A percentile compares a stretch with the other conserved stretches of the same genome.
Conservation (phyloP, 1,140 invertebrate genomes). For the Riptortus pedestris region DNA sequence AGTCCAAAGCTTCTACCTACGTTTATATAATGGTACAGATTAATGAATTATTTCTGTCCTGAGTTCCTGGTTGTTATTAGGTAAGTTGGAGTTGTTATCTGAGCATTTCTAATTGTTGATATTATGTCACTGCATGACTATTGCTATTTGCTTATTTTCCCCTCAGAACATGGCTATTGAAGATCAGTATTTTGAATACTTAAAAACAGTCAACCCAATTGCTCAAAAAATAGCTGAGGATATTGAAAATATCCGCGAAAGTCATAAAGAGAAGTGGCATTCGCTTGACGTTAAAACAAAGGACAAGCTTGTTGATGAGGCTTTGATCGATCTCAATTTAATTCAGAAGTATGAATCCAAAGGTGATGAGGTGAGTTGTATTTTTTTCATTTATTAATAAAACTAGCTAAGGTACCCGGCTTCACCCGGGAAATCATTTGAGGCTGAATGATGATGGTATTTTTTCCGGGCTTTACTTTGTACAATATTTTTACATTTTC, state of each 20-base stretch:
- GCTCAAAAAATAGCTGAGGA: slow-evolving; percentile 56
- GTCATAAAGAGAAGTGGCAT: slow-evolving; percentile 59
- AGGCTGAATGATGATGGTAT: too few species aligned
- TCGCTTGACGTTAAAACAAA: slow-evolving; percentile 53
- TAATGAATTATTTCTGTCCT: too few species aligned
- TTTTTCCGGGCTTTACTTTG: too few species aligned
- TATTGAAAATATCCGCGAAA: slow-evolving; percentile 51
- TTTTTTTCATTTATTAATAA: not conserved
- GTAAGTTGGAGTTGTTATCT: too few species aligned
- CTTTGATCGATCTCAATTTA: slow-evolving; percentile 62
- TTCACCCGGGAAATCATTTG: too few species aligned
- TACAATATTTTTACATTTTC: too few species aligned
- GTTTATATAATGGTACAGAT: too few species aligned
- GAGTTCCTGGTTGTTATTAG: too few species aligned
- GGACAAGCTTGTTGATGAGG: slow-evolving; percentile 61
- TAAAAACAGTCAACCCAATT: slow-evolving; percentile 54
- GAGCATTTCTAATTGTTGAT: too few species aligned
- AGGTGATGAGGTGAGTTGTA: slow-evolving; percentile 29
- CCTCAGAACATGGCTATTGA: not conserved
- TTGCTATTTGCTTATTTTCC: not conserved
- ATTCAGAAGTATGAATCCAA: slow-evolving; percentile 49
- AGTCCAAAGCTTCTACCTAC: too few species aligned
- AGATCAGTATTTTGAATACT: slow-evolving; percentile 44
- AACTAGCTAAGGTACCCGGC: not conserved
- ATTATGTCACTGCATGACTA: too few species aligned